Percentiles rank a stretch among this genome's conserved stretches.
These are phyloP conservation scores for Drosophila ezoana DNA, from an alignment of 2,888 invertebrate species.

Conservation along the genomic window DNA sequence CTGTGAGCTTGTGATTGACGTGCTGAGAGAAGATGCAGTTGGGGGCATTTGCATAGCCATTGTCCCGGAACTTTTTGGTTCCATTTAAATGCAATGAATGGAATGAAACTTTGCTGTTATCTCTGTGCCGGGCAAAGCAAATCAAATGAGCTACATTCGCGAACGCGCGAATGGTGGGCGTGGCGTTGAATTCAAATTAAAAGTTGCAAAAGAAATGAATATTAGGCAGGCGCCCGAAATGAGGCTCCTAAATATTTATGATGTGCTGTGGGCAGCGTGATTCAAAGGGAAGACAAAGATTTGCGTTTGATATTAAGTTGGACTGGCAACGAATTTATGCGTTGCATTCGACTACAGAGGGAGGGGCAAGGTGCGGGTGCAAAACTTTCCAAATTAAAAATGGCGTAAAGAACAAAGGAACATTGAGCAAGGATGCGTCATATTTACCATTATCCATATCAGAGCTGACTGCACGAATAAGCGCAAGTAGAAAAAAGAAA, in stretches of 20 bases:
- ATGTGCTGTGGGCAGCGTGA: slow-evolving; percentile 56
- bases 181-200: slow-evolving; percentile 71
- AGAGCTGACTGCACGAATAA: slow-evolving; percentile 78
- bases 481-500: slow-evolving; percentile 15
- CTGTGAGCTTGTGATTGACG: slow-evolving; percentile 64
- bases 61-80: slow-evolving; percentile 45
- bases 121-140: slow-evolving; percentile 50
- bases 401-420: slow-evolving; percentile 38
- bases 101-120: slow-evolving; percentile 66
- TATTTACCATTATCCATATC: slow-evolving; percentile 84
- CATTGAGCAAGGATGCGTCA: slow-evolving; percentile 34
- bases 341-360: slow-evolving; percentile 35
- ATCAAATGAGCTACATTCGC: slow-evolving; percentile 68
- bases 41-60: slow-evolving; percentile 60
- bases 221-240: slow-evolving; percentile 66
- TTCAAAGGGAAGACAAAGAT: slow-evolving; percentile 58
- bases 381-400: slow-evolving; percentile 76
- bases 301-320: slow-evolving; percentile 76
- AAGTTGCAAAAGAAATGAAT: slow-evolving; percentile 78
- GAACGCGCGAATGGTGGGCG: slow-evolving; percentile 15
- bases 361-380: slow-evolving; percentile 12
- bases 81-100: slow-evolving; percentile 80
- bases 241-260: slow-evolving; percentile 82
- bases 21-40: slow-evolving; percentile 45
- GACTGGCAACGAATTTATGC: slow-evolving; percentile 72